phyloP scores from a whole-genome alignment of 1,140 invertebrate genomes.

The Pristionchus pacificus region DNA sequence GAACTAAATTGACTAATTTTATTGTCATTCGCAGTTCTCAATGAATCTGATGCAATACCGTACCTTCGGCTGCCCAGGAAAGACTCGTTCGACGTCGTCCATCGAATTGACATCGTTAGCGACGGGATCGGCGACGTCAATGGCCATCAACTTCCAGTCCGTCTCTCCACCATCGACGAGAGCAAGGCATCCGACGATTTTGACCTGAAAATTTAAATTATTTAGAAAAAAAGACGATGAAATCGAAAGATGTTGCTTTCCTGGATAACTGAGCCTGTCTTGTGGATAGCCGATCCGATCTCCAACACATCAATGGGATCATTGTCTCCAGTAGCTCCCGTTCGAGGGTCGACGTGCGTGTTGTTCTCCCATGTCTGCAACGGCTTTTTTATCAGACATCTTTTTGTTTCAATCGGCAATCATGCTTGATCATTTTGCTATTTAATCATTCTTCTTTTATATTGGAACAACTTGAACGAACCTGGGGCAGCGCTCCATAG shows the following conservation, averaged over 20 bases:
- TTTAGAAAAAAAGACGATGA: neutral
- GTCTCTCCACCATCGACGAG: conserved; percentile 96
- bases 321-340: conserved; percentile 88
- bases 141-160: conserved; percentile 94
- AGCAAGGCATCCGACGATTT: conserved; percentile 81
- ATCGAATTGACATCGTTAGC: conserved; percentile 78
- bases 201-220: conserved; percentile 64
- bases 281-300: conserved; percentile 75
- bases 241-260: conserved; percentile 22
- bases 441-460: too few relatives aligned
- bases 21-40: neutral
- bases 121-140: conserved; percentile 84
- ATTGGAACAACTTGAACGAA: too few relatives aligned
- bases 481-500: conserved; percentile 88
- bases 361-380: conserved; percentile 94
- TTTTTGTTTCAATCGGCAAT: too few relatives aligned
- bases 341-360: conserved; percentile 79
- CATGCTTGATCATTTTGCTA: too few relatives aligned
- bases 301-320: conserved; percentile 98
- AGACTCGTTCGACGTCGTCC: conserved; percentile 81
- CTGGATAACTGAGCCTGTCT: conserved; percentile 47
- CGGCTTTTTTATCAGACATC: too few relatives aligned
- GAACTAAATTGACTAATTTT: conserved; percentile 26
- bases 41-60: conserved; percentile 6
- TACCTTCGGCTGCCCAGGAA: conserved; percentile 81